phyloP scores from a whole-genome alignment of 2,888 invertebrate species.

The Diarsia brunnea region DNA sequence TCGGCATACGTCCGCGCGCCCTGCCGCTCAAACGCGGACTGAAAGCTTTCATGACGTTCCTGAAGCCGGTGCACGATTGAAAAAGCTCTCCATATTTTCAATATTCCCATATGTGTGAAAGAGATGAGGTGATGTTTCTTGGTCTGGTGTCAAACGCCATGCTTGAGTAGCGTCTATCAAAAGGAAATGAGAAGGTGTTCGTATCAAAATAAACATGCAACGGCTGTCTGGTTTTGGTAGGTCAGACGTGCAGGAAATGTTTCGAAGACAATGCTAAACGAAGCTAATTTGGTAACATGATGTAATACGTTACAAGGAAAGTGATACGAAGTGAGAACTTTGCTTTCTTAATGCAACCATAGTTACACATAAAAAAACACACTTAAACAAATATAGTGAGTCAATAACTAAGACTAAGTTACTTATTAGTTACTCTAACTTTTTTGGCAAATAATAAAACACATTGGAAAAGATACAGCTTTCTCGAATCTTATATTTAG shows the following conservation, averaged over 20 bases:
- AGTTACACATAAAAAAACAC: neutral
- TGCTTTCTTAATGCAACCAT: neutral
- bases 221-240: conserved; percentile 76
- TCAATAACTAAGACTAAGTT: neutral
- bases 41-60: conserved; percentile 79
- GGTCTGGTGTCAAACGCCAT: conserved; percentile 66
- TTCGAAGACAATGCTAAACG: conserved; percentile 50
- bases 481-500: no score
- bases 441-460: neutral
- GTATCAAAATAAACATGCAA: conserved; percentile 87
- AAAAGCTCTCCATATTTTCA: conserved; percentile 78
- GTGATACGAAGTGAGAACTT: neutral
- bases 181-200: conserved; percentile 84
- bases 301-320: conserved; percentile 20
- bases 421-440: neutral
- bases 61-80: conserved; percentile 74
- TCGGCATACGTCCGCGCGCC: conserved; percentile 79
- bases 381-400: neutral
- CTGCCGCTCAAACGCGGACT: conserved; percentile 88
- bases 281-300: conserved; percentile 48
- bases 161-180: conserved; percentile 75
- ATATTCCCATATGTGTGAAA: conserved; percentile 74
- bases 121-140: conserved; percentile 70
- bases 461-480: neutral
- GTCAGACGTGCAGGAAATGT: conserved; percentile 59